phyloP scores from a whole-genome alignment of 2,797 vertebrate species.

The Cuniculus paca region DNA sequence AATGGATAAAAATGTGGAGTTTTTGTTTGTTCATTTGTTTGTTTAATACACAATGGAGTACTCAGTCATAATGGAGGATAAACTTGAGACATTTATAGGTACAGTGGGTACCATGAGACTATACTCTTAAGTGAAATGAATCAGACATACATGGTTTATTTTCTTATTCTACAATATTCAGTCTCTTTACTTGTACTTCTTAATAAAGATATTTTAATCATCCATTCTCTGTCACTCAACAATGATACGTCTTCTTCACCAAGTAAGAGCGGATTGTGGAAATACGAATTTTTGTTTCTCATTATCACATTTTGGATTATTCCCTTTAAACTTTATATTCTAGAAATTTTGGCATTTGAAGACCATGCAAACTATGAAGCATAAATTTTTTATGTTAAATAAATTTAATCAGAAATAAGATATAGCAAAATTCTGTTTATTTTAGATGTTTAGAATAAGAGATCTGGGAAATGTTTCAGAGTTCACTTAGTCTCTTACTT shows the following conservation, averaged over 20 bases:
- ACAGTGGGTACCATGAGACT: background rate
- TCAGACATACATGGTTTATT: background rate
- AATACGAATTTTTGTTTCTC: background rate
- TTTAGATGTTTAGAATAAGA: background rate
- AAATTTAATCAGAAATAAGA: background rate
- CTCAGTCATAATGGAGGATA: background rate
- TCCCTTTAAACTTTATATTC: background rate
- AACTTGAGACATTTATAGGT: background rate
- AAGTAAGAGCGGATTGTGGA: background rate
- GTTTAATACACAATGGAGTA: background rate
- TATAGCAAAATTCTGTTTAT: background rate
- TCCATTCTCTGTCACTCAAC: background rate
- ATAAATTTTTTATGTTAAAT: background rate
- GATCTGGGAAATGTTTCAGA: background rate
- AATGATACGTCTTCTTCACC: slow-evolving; percentile 1
- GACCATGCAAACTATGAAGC: background rate
- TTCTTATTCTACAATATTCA: background rate
- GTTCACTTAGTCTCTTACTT: background rate
- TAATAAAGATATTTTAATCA: background rate
- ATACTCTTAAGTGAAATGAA: background rate
- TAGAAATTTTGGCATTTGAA: background rate
- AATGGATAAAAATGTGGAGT: background rate
- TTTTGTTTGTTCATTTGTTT: too few species aligned
- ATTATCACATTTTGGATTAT: background rate
- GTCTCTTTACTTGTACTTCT: background rate